These are phyloP conservation scores for Belonocnema kinseyi DNA, from an alignment of 1,140 invertebrate genomes.

Conservation along the genomic window DNA sequence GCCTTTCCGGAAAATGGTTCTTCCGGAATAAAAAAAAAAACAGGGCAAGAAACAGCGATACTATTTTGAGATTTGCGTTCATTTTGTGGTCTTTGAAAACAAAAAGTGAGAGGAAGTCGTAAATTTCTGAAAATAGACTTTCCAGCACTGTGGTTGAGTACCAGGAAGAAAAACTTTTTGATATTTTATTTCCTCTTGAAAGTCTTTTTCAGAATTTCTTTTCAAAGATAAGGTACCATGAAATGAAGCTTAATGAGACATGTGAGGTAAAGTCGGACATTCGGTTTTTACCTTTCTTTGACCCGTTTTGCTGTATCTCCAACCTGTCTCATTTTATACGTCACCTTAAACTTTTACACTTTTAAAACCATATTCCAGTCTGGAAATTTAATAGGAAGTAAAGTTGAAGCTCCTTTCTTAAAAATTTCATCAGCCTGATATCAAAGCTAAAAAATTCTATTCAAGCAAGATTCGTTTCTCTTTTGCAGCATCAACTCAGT, in stretches of 20 bases:
- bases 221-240: no score
- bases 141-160: neutral
- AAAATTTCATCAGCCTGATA: constrained; percentile 1
- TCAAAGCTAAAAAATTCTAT: neutral
- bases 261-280: no score
- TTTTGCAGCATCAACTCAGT: neutral
- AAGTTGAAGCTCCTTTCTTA: neutral
- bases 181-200: constrained; percentile 6
- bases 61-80: constrained; percentile 43
- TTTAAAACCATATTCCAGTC: neutral
- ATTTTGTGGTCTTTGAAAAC: constrained; percentile 34
- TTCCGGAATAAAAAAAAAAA: constrained; percentile 2
- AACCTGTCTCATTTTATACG: neutral
- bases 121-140: constrained; percentile 38
- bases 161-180: neutral
- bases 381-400: neutral
- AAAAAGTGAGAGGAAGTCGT: constrained; percentile 42
- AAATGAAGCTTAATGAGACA: no score
- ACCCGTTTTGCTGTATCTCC: no score
- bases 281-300: no score
- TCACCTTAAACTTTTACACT: neutral
- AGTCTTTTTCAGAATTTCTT: neutral
- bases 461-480: neutral
- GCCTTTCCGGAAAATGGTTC: neutral
- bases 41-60: no score